Conservation (phyloP, 1,140 invertebrate species). For the Drosophila tropicalis region DNA sequence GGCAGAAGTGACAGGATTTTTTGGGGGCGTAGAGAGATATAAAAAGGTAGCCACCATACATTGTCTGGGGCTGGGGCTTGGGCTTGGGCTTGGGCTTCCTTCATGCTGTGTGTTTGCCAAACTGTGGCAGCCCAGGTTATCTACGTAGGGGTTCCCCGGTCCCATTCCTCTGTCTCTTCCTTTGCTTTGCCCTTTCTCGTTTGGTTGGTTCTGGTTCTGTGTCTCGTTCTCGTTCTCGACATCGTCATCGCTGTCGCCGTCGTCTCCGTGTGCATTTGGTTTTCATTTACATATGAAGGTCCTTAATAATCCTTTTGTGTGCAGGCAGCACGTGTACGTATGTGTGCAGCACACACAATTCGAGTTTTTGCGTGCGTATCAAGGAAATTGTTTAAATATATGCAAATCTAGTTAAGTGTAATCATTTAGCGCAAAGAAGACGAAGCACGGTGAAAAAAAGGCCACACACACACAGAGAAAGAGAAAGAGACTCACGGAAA, state of each 20-base stretch:
- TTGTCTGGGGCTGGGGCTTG: slow-evolving; percentile 48
- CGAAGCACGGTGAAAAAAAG: slow-evolving; percentile 41
- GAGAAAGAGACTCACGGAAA: slow-evolving; percentile 24
- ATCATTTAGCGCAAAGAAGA: slow-evolving; percentile 69
- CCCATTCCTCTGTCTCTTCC: background rate
- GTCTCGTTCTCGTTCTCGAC: slow-evolving; percentile 5
- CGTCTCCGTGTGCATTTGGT: slow-evolving; percentile 76
- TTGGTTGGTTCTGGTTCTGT: background rate
- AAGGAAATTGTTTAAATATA: slow-evolving; percentile 81
- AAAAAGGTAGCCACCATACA: slow-evolving; percentile 71
- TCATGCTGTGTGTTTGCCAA: slow-evolving; percentile 62
- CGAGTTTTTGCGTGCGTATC: slow-evolving; percentile 72
- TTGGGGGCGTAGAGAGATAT: background rate
- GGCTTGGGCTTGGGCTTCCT: slow-evolving; percentile 6
- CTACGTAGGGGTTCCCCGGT: slow-evolving; percentile 25
- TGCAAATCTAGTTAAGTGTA: slow-evolving; percentile 82
- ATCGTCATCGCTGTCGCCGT: slow-evolving; percentile 15
- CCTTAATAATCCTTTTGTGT: slow-evolving; percentile 82
- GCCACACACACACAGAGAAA: slow-evolving; percentile 48
- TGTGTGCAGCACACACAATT: slow-evolving; percentile 70
- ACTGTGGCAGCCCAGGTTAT: slow-evolving; percentile 78
- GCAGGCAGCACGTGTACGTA: slow-evolving; percentile 50
- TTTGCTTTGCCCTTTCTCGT: slow-evolving; percentile 8
- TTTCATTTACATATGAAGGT: slow-evolving; percentile 83
- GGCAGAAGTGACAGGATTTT: background rate